Percentiles rank a stretch among this genome's conserved stretches.
Conservation (phyloP, 2,888 invertebrate genomes). For the Ormyrus nitidulus region DNA sequence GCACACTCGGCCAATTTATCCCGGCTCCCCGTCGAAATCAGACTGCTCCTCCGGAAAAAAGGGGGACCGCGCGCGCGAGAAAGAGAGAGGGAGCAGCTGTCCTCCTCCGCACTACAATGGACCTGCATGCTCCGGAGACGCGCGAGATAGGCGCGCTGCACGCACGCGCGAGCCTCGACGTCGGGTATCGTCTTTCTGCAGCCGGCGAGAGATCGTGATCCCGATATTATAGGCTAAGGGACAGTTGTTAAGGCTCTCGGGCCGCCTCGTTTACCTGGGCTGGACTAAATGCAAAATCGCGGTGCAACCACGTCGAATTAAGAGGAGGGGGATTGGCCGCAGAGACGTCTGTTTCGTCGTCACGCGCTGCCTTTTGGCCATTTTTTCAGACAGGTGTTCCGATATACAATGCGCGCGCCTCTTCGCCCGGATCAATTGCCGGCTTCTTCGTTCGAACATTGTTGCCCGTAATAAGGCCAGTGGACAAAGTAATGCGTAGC, state of each 20-base stretch:
- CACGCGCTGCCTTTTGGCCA: too few relatives aligned
- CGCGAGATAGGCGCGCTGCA: background rate
- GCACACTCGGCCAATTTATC: conserved; percentile 29
- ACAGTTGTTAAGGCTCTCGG: conserved; percentile 28
- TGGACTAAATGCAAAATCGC: conserved; percentile 5
- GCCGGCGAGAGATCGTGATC: conserved; percentile 21
- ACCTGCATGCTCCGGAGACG: conserved; percentile 4
- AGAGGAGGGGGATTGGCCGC: background rate
- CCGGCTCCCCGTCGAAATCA: background rate
- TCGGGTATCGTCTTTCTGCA: background rate
- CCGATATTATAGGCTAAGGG: conserved; percentile 26
- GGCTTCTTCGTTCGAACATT: too few relatives aligned
- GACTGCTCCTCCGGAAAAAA: background rate
- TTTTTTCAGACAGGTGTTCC: too few relatives aligned
- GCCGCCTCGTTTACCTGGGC: background rate
- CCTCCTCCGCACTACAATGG: conserved; percentile 27
- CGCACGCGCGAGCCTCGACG: conserved; percentile 16
- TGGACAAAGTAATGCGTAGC: too few relatives aligned
- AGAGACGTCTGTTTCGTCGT: background rate
- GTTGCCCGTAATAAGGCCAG: too few relatives aligned
- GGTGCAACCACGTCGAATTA: conserved; percentile 1
- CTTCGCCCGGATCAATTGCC: too few relatives aligned
- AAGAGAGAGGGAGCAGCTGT: conserved; percentile 14
- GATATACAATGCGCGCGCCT: too few relatives aligned
- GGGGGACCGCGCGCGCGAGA: too few relatives aligned